Percentiles rank a stretch among this genome's conserved stretches.
These are phyloP conservation scores for Lasioglossum calceatum DNA, from an alignment of 2,888 invertebrate species.

Conservation along the genomic window DNA sequence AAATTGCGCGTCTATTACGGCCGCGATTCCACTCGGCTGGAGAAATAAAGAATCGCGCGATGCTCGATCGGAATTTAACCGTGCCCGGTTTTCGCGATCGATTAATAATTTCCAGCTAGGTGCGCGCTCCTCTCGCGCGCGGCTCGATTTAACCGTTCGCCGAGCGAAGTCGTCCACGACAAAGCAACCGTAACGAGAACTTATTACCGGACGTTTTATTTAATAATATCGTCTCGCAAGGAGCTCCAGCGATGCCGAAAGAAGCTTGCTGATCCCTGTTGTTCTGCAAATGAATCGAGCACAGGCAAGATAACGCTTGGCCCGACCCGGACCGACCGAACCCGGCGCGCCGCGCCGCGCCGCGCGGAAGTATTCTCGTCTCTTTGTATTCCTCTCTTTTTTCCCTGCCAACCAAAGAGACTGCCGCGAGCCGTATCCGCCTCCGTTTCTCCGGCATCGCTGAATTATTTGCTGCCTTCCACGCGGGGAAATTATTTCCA, in stretches of 20 bases:
- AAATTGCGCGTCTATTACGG: slow-evolving; percentile 14
- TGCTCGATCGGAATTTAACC: slow-evolving; percentile 18
- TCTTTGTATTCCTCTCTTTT: neutral
- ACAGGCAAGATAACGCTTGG: neutral
- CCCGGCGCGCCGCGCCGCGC: neutral
- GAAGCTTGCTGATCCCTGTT: neutral
- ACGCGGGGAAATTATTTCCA: neutral
- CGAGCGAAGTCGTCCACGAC: neutral
- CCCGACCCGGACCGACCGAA: neutral
- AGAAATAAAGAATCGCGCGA: neutral
- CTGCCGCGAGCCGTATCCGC: slow-evolving; percentile 1
- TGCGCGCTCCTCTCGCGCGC: neutral
- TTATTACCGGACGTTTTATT: slow-evolving; percentile 8
- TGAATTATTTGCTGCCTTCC: neutral
- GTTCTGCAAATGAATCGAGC: neutral
- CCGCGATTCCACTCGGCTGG: neutral
- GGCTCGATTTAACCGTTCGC: neutral
- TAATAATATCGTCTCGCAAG: neutral
- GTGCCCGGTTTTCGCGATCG: slow-evolving; percentile 11
- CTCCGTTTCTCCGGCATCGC: neutral
- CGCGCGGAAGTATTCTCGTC: neutral
- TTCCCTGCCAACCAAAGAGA: neutral
- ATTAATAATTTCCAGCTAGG: slow-evolving; percentile 11
- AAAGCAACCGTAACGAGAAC: slow-evolving; percentile 1
- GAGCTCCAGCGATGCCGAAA: neutral